phyloP scores from a whole-genome alignment of 2,797 vertebrate genomes.

The Moxostoma hubbsi region DNA sequence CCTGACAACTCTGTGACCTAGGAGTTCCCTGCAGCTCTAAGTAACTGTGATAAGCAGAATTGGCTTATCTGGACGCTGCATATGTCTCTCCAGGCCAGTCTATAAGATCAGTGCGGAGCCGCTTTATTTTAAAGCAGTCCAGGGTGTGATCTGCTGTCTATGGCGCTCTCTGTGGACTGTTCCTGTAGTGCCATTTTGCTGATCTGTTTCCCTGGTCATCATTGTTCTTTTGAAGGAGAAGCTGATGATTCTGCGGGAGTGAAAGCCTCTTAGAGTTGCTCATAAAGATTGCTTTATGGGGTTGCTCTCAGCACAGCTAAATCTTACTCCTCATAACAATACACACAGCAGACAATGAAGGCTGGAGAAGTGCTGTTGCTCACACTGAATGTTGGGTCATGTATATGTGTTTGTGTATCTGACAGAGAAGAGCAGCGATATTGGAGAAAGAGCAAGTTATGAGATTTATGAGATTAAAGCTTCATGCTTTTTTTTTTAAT shows the following conservation, averaged over 20 bases:
- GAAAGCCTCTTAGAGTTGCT: conserved; percentile 55
- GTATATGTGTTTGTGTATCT: conserved; percentile 31
- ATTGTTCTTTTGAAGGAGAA: conserved; percentile 43
- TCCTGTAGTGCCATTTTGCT: conserved; percentile 33
- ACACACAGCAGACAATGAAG: conserved; percentile 39
- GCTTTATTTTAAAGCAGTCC: conserved; percentile 39
- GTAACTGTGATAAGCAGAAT: neutral
- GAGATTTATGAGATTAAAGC: too few relatives aligned
- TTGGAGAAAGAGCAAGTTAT: too few relatives aligned
- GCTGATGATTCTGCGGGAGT: conserved; percentile 60
- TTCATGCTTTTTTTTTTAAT: too few relatives aligned
- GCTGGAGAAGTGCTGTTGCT: conserved; percentile 3
- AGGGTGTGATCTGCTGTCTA: conserved; percentile 36
- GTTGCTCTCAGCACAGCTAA: conserved; percentile 42
- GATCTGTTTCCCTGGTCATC: conserved; percentile 50
- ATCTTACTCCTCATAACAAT: conserved; percentile 51
- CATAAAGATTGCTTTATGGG: conserved; percentile 58
- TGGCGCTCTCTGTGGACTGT: conserved; percentile 23
- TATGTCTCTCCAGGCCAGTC: conserved; percentile 10
- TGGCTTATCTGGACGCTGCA: conserved; percentile 20
- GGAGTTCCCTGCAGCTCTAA: conserved; percentile 28
- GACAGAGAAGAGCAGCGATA: neutral
- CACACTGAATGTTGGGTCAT: neutral
- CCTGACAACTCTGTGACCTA: conserved; percentile 34
- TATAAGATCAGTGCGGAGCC: neutral